Percentiles rank a stretch among this genome's conserved stretches.
These are phyloP conservation scores for Colaptes auratus DNA, from an alignment of 2,113 vertebrate genomes.

Conservation along the genomic window DNA sequence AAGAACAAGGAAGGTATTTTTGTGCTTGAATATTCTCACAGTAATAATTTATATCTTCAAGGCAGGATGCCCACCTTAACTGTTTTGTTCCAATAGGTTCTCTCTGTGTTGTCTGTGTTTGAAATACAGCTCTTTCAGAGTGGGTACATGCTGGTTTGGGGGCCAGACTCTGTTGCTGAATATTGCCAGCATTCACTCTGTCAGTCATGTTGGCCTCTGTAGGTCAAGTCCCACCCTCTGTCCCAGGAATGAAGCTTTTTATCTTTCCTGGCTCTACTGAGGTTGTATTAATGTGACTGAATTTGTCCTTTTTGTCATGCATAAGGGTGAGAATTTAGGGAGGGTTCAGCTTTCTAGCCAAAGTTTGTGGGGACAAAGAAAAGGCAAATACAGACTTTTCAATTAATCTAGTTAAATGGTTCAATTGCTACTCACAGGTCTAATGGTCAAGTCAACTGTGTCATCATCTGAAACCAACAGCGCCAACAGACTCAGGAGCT, in stretches of 20 bases:
- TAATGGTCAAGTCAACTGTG: background rate
- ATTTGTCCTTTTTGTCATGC: background rate
- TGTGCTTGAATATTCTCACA: background rate
- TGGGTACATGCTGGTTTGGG: background rate
- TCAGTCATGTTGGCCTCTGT: background rate
- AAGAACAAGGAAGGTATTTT: background rate
- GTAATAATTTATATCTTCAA: background rate
- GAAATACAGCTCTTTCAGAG: background rate
- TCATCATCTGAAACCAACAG: background rate
- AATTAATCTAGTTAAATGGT: background rate
- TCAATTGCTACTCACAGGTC: background rate
- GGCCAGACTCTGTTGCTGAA: background rate
- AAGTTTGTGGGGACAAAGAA: background rate
- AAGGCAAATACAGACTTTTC: background rate
- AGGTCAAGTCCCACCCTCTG: background rate
- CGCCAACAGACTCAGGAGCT: background rate
- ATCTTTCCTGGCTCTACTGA: background rate
- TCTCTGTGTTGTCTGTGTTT: background rate
- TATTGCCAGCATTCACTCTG: background rate
- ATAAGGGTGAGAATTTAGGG: background rate
- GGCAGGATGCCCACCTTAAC: background rate
- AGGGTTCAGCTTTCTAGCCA: background rate
- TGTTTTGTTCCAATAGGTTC: background rate
- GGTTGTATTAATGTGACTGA: background rate
- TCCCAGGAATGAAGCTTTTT: background rate